Conservation (phyloP, 2,888 invertebrate species). For the Platerodrilus igneus region DNA sequence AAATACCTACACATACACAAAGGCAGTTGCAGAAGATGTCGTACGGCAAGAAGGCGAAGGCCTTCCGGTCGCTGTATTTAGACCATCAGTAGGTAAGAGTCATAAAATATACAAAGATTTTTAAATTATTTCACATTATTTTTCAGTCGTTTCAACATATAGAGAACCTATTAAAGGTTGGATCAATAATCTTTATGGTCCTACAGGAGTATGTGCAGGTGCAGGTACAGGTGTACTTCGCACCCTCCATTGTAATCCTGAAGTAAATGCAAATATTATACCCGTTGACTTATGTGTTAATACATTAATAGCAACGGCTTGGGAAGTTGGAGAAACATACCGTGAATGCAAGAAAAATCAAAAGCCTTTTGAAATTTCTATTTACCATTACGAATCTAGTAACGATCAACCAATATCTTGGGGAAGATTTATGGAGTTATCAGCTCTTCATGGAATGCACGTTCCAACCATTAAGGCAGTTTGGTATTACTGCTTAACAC, state of each 20-base stretch:
- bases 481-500: constrained; percentile 65
- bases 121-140: constrained; percentile 11
- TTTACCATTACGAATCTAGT: constrained; percentile 86
- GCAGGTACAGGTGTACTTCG: constrained; percentile 73
- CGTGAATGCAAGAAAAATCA: constrained; percentile 16
- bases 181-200: constrained; percentile 90
- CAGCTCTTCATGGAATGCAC: constrained; percentile 53
- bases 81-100: constrained; percentile 75
- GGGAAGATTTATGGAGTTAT: constrained; percentile 60
- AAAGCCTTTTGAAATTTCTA: constrained; percentile 51
- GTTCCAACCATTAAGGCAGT: constrained; percentile 62
- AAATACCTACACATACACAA: constrained; percentile 89
- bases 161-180: constrained; percentile 75
- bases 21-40: constrained; percentile 80
- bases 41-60: constrained; percentile 61
- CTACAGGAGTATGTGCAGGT: constrained; percentile 70
- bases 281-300: constrained; percentile 80
- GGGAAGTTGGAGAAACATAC: constrained; percentile 54
- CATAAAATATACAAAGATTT: constrained; percentile 1
- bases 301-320: constrained; percentile 72
- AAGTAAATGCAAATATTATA: constrained; percentile 68
- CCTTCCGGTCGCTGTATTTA: constrained; percentile 76
- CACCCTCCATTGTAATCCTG: constrained; percentile 65
- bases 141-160: constrained; percentile 61
- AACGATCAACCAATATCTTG: constrained; percentile 78